Conservation (phyloP, 2,888 invertebrate genomes). For the Cordilura impudica region DNA sequence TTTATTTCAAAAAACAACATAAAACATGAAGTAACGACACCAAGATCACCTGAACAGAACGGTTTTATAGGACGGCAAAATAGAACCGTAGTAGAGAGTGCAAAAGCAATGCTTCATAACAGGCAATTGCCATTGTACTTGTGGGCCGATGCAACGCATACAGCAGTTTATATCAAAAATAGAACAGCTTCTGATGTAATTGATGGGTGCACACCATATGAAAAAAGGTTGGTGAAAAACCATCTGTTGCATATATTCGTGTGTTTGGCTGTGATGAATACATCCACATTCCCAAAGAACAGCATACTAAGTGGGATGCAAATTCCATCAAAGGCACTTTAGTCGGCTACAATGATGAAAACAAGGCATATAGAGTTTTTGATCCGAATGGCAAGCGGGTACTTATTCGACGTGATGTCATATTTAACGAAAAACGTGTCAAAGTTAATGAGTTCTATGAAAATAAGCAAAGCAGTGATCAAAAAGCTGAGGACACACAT, state of each 20-base stretch:
- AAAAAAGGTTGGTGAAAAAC: constrained; percentile 25
- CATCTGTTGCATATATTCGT: constrained; percentile 12
- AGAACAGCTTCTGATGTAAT: too few species aligned
- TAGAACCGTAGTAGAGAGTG: background rate
- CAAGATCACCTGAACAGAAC: constrained; percentile 26
- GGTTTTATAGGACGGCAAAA: constrained; percentile 26
- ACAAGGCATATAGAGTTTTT: background rate
- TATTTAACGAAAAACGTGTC: too few species aligned
- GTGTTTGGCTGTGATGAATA: constrained; percentile 27
- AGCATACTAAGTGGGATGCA: too few species aligned
- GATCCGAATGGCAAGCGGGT: background rate
- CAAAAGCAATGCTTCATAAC: constrained; percentile 2
- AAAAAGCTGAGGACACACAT: too few species aligned
- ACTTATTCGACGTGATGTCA: too few species aligned
- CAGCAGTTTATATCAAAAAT: too few species aligned
- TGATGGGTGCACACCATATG: constrained; percentile 13
- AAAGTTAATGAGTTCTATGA: too few species aligned
- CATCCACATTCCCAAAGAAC: constrained; percentile 25
- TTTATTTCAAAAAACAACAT: background rate
- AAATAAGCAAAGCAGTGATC: too few species aligned
- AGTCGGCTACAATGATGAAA: background rate
- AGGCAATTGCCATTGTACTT: constrained; percentile 21
- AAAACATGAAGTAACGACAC: background rate
- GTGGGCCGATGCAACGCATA: constrained; percentile 48
- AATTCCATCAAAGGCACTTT: background rate